Percentiles rank a stretch among this genome's conserved stretches.
These are phyloP conservation scores for Psammodynastes pulverulentus DNA, from an alignment of 2,113 vertebrate species.

Conservation along the genomic window DNA sequence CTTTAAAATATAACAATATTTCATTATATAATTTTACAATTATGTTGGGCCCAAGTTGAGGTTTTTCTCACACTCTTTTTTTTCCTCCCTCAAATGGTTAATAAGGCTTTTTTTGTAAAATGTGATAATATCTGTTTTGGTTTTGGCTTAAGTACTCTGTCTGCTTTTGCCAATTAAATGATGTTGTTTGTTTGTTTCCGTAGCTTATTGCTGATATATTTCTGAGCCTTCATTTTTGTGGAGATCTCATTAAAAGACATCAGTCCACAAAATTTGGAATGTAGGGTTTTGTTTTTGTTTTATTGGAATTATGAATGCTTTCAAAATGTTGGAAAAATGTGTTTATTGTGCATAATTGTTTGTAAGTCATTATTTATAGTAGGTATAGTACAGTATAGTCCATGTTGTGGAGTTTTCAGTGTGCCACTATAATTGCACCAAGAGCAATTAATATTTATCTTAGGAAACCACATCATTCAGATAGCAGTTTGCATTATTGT, in stretches of 20 bases:
- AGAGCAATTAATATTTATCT: background rate
- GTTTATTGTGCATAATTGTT: background rate
- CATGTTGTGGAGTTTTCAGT: background rate
- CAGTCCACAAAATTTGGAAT: constrained; percentile 16
- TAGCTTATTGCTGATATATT: constrained; percentile 56
- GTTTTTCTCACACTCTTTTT: background rate
- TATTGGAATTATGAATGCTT: constrained; percentile 32
- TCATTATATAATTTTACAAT: background rate
- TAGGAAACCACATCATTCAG: background rate
- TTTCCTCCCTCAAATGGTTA: background rate
- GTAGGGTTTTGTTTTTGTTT: constrained; percentile 17
- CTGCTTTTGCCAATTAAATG: background rate
- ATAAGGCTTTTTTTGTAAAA: background rate
- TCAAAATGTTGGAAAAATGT: background rate
- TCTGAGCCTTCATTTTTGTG: constrained; percentile 36
- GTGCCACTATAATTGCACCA: background rate
- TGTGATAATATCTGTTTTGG: background rate
- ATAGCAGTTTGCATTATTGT: background rate
- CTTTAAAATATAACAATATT: background rate
- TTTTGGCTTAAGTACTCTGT: background rate
- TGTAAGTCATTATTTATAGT: too few relatives aligned
- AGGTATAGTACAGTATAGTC: background rate
- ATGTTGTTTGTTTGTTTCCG: constrained; percentile 46
- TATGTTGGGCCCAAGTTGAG: background rate
- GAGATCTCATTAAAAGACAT: constrained; percentile 53